Conservation (phyloP, 2,888 invertebrate species). For the Lasioglossum pauxillum region DNA sequence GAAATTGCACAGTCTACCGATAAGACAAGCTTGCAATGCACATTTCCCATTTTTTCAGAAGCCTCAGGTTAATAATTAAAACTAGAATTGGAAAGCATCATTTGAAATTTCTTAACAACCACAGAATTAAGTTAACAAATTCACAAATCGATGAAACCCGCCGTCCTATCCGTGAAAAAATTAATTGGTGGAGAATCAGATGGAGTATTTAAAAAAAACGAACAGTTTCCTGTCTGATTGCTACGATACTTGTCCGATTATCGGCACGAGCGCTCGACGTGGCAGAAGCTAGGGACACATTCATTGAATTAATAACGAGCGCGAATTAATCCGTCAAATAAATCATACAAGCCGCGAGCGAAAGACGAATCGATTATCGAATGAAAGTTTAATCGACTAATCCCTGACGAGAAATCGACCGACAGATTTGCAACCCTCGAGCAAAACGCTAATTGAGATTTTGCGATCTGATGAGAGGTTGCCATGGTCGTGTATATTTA, state of each 20-base stretch:
- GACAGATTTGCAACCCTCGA: not conserved
- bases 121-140: not conserved
- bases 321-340: constrained; percentile 1
- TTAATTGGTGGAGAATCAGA: not conserved
- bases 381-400: constrained; percentile 22
- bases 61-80: not conserved
- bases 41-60: not conserved
- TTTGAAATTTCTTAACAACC: not conserved
- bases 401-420: not conserved
- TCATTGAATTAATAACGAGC: constrained; percentile 3
- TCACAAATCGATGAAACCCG: no score
- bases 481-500: not conserved
- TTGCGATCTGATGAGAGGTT: constrained; percentile 7
- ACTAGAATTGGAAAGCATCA: not conserved
- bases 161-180: not conserved
- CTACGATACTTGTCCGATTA: not conserved
- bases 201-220: not conserved
- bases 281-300: not conserved
- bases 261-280: not conserved
- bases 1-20: not conserved
- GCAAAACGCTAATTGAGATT: constrained; percentile 22
- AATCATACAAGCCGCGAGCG: not conserved
- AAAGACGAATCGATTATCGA: not conserved
- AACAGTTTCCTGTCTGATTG: not conserved
- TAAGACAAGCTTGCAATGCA: not conserved